Evolutionary conservation across 2,113 vertebrate species (phyloP).

Genomic region (Menidia beryllina): DNA sequence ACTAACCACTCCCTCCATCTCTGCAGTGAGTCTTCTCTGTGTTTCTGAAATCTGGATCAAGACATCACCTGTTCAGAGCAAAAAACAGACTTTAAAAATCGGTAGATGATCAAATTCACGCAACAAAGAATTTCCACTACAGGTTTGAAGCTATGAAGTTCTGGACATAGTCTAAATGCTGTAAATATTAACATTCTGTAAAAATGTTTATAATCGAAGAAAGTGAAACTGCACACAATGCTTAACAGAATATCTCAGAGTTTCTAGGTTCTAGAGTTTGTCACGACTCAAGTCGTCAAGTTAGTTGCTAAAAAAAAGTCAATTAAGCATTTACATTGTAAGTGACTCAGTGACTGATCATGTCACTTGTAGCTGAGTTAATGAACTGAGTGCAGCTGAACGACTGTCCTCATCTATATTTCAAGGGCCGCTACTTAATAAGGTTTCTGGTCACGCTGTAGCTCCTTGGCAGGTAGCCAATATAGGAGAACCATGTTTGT

Average conservation of each 20-base stretch:
- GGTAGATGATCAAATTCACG: neutral
- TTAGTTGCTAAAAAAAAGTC: slow-evolving; percentile 21
- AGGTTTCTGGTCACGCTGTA: slow-evolving; percentile 46
- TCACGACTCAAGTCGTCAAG: slow-evolving; percentile 15
- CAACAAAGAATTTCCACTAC: neutral
- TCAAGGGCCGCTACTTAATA: slow-evolving; percentile 63
- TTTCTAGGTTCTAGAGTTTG: too few relatives aligned
- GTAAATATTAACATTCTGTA: too few relatives aligned
- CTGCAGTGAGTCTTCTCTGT: slow-evolving; percentile 89
- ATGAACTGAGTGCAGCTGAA: slow-evolving; percentile 62
- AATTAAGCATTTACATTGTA: slow-evolving; percentile 1
- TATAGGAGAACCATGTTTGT: slow-evolving; percentile 8
- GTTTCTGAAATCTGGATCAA: slow-evolving; percentile 93
- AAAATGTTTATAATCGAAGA: too few relatives aligned
- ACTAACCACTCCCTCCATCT: slow-evolving; percentile 95
- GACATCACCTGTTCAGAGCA: slow-evolving; percentile 86
- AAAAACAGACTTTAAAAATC: neutral
- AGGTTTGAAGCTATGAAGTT: too few relatives aligned
- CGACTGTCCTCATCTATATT: slow-evolving; percentile 66
- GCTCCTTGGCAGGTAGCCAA: slow-evolving; percentile 54
- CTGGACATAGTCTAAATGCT: too few relatives aligned
- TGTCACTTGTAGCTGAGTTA: slow-evolving; percentile 44
- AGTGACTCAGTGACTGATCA: slow-evolving; percentile 5
- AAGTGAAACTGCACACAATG: too few relatives aligned
- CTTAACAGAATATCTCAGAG: too few relatives aligned